Evolutionary conservation across 1,140 invertebrate genomes (phyloP).

Genomic region (Ips typographus): DNA sequence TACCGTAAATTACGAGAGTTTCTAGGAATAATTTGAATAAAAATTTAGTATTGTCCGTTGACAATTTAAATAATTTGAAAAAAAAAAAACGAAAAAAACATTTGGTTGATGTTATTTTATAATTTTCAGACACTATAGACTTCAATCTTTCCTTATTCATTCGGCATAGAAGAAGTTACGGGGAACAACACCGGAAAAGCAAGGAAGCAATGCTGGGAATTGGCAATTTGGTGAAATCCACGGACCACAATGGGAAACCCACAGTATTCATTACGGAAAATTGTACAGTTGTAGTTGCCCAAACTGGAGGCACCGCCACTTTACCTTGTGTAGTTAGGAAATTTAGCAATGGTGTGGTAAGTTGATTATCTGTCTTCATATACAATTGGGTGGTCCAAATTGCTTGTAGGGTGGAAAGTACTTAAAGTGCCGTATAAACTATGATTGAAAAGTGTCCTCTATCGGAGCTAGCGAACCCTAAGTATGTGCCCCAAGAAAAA

Average conservation of each 20-base stretch:
- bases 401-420: neutral
- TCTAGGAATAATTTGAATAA: no score
- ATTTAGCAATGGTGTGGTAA: slow-evolving; percentile 70
- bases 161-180: slow-evolving; percentile 44
- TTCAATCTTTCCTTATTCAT: slow-evolving; percentile 26
- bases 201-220: slow-evolving; percentile 37
- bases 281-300: slow-evolving; percentile 66
- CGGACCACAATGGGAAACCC: slow-evolving; percentile 33
- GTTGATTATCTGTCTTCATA: slow-evolving; percentile 44
- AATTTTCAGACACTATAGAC: slow-evolving; percentile 22
- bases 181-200: slow-evolving; percentile 41
- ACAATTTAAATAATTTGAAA: no score
- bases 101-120: neutral
- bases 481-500: neutral
- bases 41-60: no score
- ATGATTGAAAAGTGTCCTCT: no score
- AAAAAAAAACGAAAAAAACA: no score
- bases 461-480: neutral
- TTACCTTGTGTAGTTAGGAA: slow-evolving; percentile 71
- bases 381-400: neutral
- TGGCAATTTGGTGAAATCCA: slow-evolving; percentile 37
- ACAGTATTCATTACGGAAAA: slow-evolving; percentile 57
- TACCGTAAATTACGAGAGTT: no score
- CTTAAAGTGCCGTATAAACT: neutral
- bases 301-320: slow-evolving; percentile 69